These are phyloP conservation scores for Pogona vitticeps DNA, from an alignment of 2,113 vertebrate genomes.

Conservation along the genomic window DNA sequence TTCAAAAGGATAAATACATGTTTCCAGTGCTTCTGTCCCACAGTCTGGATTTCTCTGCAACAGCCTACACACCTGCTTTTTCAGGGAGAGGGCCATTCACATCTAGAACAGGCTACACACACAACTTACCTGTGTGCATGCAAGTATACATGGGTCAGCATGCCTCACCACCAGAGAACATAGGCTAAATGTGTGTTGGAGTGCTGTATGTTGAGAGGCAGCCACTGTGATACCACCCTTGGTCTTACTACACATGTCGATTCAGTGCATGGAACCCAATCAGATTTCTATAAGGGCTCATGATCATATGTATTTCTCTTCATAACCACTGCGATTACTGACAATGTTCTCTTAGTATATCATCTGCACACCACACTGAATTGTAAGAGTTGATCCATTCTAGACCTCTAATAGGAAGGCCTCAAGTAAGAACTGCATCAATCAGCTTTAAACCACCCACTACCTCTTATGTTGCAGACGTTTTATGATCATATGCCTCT, in stretches of 20 bases:
- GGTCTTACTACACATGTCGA: too few species aligned
- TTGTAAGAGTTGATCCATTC: background rate
- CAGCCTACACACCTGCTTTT: background rate
- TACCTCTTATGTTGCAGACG: background rate
- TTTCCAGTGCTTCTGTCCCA: too few species aligned
- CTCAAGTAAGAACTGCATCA: background rate
- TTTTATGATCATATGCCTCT: background rate
- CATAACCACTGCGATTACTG: background rate
- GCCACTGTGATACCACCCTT: too few species aligned
- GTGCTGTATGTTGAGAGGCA: background rate
- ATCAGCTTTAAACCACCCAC: background rate
- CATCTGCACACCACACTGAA: background rate
- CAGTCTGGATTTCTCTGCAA: too few species aligned
- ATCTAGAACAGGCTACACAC: background rate
- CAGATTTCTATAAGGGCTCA: too few species aligned
- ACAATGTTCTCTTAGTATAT: background rate
- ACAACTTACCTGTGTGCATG: background rate
- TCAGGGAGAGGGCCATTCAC: background rate
- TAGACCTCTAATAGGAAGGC: background rate
- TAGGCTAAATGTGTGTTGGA: background rate
- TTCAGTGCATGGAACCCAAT: too few species aligned
- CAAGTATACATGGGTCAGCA: too few species aligned
- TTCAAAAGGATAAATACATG: too few species aligned
- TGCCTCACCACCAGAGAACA: background rate
- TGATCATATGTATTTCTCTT: background rate